phyloP scores from a whole-genome alignment of 2,888 invertebrate genomes.

The Myopa testacea region DNA sequence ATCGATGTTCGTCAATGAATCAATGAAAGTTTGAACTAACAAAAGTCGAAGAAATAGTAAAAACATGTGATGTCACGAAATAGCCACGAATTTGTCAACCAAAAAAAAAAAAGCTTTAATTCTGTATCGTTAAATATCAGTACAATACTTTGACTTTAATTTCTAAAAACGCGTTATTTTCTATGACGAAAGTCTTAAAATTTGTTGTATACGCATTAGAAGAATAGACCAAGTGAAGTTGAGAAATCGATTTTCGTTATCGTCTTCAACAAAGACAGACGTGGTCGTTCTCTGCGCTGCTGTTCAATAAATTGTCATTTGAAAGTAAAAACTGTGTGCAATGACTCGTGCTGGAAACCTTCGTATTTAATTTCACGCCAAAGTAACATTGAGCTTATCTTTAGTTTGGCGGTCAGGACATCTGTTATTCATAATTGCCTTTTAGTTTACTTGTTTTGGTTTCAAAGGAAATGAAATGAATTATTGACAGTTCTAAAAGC shows the following conservation, averaged over 20 bases:
- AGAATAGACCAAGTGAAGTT: conserved; percentile 13
- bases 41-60: too few relatives aligned
- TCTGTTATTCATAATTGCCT: too few relatives aligned
- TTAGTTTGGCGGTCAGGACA: too few relatives aligned
- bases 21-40: neutral
- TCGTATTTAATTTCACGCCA: too few relatives aligned
- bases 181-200: too few relatives aligned
- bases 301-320: neutral
- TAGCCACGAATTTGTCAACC: neutral
- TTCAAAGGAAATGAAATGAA: too few relatives aligned
- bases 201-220: too few relatives aligned
- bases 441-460: too few relatives aligned
- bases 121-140: neutral
- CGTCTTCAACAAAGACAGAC: neutral
- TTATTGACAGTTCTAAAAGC: too few relatives aligned
- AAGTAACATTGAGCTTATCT: too few relatives aligned
- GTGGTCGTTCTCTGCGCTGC: conserved; percentile 9
- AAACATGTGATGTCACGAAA: neutral
- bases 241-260: conserved; percentile 36
- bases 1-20: neutral
- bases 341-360: neutral
- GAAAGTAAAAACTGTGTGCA: neutral
- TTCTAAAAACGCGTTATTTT: too few relatives aligned
- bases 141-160: too few relatives aligned
- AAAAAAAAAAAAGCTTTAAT: neutral